phyloP scores from a whole-genome alignment of 2,888 invertebrate genomes.

The Nymphalis c-album region DNA sequence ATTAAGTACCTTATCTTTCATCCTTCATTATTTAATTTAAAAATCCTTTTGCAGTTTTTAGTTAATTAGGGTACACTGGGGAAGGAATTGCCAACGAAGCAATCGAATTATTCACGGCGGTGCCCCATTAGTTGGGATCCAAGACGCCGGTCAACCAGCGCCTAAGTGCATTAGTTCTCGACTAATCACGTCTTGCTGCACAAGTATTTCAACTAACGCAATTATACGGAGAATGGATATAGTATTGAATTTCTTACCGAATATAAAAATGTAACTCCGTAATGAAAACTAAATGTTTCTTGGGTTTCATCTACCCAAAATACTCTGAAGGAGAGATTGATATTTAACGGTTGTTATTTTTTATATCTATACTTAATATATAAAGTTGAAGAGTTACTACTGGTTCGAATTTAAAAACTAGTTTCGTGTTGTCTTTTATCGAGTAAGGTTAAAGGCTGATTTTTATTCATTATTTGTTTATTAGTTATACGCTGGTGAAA shows the following conservation, averaged over 20 bases:
- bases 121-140: conserved; percentile 35
- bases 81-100: conserved; percentile 29
- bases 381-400: too few relatives aligned
- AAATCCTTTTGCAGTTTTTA: conserved; percentile 15
- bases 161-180: conserved; percentile 33
- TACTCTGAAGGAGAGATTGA: too few relatives aligned
- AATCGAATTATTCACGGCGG: conserved; percentile 35
- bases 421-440: too few relatives aligned
- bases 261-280: neutral
- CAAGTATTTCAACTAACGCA: conserved; percentile 30
- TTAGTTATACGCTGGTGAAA: too few relatives aligned
- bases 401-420: too few relatives aligned
- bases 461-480: too few relatives aligned
- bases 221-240: conserved; percentile 22
- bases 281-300: neutral
- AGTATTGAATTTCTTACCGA: neutral
- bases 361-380: too few relatives aligned
- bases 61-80: conserved; percentile 30
- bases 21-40: neutral
- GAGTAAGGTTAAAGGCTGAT: too few relatives aligned
- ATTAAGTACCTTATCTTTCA: neutral
- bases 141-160: conserved; percentile 36
- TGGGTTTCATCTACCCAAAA: neutral
- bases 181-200: conserved; percentile 32
- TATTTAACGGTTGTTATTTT: too few relatives aligned